Evolutionary conservation across 2,113 vertebrate genomes (phyloP).

Genomic region (Carollia perspicillata): DNA sequence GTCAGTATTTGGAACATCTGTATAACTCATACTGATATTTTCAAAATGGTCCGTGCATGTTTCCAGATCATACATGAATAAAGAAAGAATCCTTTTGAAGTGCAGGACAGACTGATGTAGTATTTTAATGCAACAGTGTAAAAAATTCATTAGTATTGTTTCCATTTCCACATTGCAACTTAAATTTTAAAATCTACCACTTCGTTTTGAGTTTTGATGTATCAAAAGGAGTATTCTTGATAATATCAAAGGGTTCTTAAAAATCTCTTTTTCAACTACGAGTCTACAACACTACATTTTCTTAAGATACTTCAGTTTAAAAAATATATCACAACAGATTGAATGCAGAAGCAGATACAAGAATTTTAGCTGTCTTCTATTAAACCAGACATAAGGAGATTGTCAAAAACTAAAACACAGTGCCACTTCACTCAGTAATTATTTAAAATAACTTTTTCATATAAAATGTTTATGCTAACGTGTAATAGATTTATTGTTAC

Average conservation of each 20-base stretch:
- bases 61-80: background rate
- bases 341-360: background rate
- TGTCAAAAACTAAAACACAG: background rate
- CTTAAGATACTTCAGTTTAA: background rate
- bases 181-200: background rate
- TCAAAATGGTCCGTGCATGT: background rate
- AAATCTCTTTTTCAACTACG: background rate
- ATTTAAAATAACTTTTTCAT: background rate
- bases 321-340: background rate
- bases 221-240: background rate
- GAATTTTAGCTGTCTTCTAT: background rate
- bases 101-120: background rate
- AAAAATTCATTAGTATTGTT: background rate
- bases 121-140: background rate
- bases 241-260: background rate
- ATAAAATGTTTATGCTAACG: background rate
- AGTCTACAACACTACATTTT: background rate
- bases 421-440: background rate
- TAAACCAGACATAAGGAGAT: background rate
- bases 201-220: background rate
- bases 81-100: background rate
- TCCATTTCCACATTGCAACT: background rate
- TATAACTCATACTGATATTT: background rate
- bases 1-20: background rate
- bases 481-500: too few species aligned